Conservation (phyloP, 2,113 vertebrate species). For the Spea bombifrons region DNA sequence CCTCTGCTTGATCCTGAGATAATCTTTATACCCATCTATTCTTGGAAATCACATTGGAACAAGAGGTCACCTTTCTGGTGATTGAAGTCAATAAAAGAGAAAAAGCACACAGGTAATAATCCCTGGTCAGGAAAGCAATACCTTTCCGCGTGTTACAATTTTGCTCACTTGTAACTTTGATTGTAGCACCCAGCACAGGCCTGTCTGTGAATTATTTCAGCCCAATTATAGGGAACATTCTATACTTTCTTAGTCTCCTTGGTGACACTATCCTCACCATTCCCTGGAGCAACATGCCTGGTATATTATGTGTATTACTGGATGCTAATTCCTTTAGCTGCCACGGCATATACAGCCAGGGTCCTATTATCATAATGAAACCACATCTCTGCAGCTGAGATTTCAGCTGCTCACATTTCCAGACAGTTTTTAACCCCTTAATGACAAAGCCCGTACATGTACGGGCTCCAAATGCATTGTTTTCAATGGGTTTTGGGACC, state of each 20-base stretch:
- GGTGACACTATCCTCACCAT: constrained; percentile 17
- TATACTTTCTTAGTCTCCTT: constrained; percentile 20
- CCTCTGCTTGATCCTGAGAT: not conserved
- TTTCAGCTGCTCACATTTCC: constrained; percentile 1
- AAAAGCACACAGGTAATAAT: not conserved
- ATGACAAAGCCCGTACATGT: too few relatives aligned
- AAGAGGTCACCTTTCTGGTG: not conserved
- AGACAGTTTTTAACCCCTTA: too few relatives aligned
- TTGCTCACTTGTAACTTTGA: not conserved
- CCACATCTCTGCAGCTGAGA: constrained; percentile 2
- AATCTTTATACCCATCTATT: not conserved
- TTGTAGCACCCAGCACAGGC: not conserved
- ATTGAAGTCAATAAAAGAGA: not conserved
- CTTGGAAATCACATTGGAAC: not conserved
- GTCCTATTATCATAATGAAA: constrained; percentile 4
- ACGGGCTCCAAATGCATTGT: too few relatives aligned
- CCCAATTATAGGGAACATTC: not conserved
- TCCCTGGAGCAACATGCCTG: not conserved
- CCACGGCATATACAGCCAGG: constrained; percentile 14
- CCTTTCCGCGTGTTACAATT: not conserved
- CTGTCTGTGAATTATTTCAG: not conserved
- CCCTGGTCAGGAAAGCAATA: not conserved
- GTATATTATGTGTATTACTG: not conserved
- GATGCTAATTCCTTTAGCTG: constrained; percentile 20
- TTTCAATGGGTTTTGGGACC: too few relatives aligned